Conservation (phyloP, 2,113 vertebrate genomes). For the Ammodramus savannarum region DNA sequence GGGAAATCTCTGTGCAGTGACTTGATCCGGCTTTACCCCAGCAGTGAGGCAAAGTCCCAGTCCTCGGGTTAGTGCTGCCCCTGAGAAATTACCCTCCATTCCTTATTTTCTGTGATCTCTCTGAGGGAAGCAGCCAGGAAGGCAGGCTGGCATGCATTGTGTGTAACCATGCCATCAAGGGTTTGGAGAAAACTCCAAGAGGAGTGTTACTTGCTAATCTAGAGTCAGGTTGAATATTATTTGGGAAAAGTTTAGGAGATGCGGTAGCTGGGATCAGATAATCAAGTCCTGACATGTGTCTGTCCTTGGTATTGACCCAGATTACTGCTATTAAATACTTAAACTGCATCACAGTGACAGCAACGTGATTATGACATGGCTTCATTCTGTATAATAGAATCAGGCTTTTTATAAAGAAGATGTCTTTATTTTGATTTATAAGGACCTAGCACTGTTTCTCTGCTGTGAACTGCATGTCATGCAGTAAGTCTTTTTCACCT, state of each 20-base stretch:
- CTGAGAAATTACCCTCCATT: neutral
- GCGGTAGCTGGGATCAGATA: neutral
- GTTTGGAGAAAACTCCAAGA: neutral
- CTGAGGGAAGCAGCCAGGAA: neutral
- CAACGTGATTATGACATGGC: neutral
- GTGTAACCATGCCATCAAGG: neutral
- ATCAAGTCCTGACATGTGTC: neutral
- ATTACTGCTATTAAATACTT: neutral
- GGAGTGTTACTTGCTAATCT: neutral
- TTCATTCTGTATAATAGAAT: neutral
- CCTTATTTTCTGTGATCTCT: neutral
- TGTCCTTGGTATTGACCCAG: neutral
- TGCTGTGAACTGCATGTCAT: neutral
- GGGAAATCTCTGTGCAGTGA: slow-evolving; percentile 86
- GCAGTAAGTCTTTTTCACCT: neutral
- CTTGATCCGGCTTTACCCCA: slow-evolving; percentile 82
- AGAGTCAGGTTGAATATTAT: neutral
- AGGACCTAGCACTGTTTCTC: neutral
- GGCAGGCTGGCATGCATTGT: neutral
- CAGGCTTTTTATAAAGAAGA: neutral
- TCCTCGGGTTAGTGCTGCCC: slow-evolving; percentile 68
- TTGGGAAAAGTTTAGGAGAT: neutral
- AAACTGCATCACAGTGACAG: neutral
- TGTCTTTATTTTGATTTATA: neutral
- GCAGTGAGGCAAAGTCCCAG: slow-evolving; percentile 80